Evolutionary conservation across 2,888 invertebrate species (phyloP).

Genomic region (Coelinius sp.): DNA sequence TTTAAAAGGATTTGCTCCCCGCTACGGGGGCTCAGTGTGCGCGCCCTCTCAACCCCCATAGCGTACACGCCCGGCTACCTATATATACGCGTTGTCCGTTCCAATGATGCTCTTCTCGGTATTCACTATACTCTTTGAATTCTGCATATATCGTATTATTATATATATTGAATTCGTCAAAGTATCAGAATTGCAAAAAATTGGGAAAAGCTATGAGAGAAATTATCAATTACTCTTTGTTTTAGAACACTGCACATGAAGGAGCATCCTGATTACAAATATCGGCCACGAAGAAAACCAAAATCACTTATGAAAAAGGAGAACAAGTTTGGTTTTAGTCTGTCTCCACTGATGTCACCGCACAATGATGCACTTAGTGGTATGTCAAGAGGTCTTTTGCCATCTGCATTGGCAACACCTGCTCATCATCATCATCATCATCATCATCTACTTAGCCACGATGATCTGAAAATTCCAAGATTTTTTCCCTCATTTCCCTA

Average conservation of each 20-base stretch:
- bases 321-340: constrained; percentile 80
- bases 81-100: constrained; percentile 33
- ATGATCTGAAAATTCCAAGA: constrained; percentile 78
- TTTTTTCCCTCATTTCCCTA: constrained; percentile 83
- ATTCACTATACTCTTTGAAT: not conserved
- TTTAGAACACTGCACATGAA: constrained; percentile 92
- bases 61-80: constrained; percentile 28
- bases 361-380: constrained; percentile 65
- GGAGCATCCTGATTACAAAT: constrained; percentile 94
- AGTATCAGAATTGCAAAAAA: no score
- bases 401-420: constrained; percentile 72
- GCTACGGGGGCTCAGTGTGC: constrained; percentile 51
- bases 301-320: constrained; percentile 88
- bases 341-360: constrained; percentile 76
- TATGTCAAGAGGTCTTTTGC: constrained; percentile 64
- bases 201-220: not conserved
- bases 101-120: constrained; percentile 41
- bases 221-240: constrained; percentile 54
- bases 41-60: constrained; percentile 33
- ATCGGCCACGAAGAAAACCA: constrained; percentile 88
- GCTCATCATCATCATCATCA: no score
- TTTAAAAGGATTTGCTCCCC: constrained; percentile 71
- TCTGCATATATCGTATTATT: not conserved
- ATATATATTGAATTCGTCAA: no score
- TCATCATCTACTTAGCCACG: constrained; percentile 71